phyloP scores from a whole-genome alignment of 2,888 invertebrate species.

The Oligia strigilis region DNA sequence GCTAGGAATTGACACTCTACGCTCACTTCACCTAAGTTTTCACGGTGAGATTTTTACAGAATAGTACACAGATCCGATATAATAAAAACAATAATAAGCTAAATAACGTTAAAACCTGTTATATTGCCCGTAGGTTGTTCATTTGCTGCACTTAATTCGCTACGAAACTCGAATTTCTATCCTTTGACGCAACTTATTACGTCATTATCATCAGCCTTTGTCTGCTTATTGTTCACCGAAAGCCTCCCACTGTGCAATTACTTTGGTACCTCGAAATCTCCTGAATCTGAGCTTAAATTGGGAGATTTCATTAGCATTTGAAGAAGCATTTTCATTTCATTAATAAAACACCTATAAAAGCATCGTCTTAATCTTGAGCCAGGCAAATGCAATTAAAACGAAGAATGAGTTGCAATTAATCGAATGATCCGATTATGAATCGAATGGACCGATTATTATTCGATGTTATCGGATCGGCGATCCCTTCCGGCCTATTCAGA shows the following conservation, averaged over 20 bases:
- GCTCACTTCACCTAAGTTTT: too few relatives aligned
- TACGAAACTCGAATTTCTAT: slow-evolving; percentile 35
- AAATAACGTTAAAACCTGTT: slow-evolving; percentile 14
- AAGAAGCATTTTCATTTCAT: slow-evolving; percentile 62
- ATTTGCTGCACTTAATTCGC: slow-evolving; percentile 39
- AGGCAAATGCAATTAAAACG: slow-evolving; percentile 35
- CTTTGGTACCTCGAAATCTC: slow-evolving; percentile 44
- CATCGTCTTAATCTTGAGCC: slow-evolving; percentile 50
- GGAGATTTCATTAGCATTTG: slow-evolving; percentile 69
- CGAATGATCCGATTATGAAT: slow-evolving; percentile 32
- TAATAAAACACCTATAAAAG: slow-evolving; percentile 70
- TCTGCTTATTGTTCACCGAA: slow-evolving; percentile 48
- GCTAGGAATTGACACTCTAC: too few relatives aligned
- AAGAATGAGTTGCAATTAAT: slow-evolving; percentile 50
- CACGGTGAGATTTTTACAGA: too few relatives aligned
- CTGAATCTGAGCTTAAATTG: slow-evolving; percentile 47
- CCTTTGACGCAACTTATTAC: slow-evolving; percentile 50
- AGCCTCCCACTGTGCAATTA: slow-evolving; percentile 56
- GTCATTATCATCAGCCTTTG: slow-evolving; percentile 48
- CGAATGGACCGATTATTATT: slow-evolving; percentile 42
- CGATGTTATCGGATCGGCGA: slow-evolving; percentile 47
- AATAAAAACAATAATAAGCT: slow-evolving; percentile 30
- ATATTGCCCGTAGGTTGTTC: slow-evolving; percentile 3
- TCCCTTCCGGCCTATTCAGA: slow-evolving; percentile 33
- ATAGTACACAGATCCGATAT: slow-evolving; percentile 1